phyloP scores from a whole-genome alignment of 2,797 vertebrate genomes.

The Danio choprae region DNA sequence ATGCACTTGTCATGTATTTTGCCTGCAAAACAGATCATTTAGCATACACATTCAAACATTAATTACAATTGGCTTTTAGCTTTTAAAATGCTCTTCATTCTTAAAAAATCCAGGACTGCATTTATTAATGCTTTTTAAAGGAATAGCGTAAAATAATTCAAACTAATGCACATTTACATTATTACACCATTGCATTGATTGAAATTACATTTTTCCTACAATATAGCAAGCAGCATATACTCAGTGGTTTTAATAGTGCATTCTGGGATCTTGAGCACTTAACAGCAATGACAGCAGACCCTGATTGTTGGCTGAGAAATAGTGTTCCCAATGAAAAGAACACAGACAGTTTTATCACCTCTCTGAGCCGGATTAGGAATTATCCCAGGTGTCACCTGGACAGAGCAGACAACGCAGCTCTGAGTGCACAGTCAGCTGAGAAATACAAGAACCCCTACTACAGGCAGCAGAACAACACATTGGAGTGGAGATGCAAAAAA shows the following conservation, averaged over 20 bases:
- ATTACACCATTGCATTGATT: too few relatives aligned
- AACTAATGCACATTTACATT: too few relatives aligned
- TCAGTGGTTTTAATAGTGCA: background rate
- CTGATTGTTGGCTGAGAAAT: background rate
- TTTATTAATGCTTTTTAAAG: too few relatives aligned
- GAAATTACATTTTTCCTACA: background rate
- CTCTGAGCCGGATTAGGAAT: constrained; percentile 59
- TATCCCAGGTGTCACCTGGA: constrained; percentile 54
- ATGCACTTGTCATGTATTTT: too few relatives aligned
- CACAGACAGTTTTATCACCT: constrained; percentile 26
- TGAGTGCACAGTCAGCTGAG: constrained; percentile 62
- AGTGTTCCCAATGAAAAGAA: constrained; percentile 14
- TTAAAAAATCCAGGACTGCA: too few relatives aligned
- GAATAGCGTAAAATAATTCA: too few relatives aligned
- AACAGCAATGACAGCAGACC: background rate
- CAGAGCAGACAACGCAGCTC: constrained; percentile 29
- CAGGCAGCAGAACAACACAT: constrained; percentile 1
- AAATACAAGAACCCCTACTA: constrained; percentile 56
- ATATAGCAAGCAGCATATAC: background rate
- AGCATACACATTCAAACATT: too few relatives aligned
- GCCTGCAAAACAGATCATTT: too few relatives aligned
- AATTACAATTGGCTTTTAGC: too few relatives aligned
- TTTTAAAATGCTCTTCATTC: too few relatives aligned
- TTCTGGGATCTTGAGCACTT: background rate
- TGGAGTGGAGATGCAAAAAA: background rate